Evolutionary conservation across 2,888 invertebrate genomes (phyloP), one percentile per base, ranked within the genome.

Genomic region (Meganola albula): DNA sequence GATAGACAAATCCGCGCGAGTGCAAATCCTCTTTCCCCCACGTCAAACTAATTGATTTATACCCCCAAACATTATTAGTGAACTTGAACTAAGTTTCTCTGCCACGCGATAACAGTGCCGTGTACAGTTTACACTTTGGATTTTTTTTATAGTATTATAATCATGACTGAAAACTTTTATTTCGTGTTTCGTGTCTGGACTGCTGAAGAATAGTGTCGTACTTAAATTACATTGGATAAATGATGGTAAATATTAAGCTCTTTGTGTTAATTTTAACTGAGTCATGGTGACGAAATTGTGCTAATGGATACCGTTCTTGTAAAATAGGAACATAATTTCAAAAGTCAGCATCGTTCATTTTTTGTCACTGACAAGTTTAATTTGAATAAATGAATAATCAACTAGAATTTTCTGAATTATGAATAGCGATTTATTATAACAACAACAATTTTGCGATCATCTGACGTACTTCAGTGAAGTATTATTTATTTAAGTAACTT

Each of bases 11-110:
- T n/a, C 42, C 46, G 44, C 52, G 46, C 49, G 49, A 37, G 43
- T 45, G 41, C 55, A 37, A 48, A 40, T 41, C 53, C 48, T 37
- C 52, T 35, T 50, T 50, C 55, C 45, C 57, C 56, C 53, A 65
- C 73, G 71, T 76, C 74, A 70, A 74, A 74, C 72, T 69, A 76
- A 80, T 78, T 79, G 74, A 78, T 79, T 78, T 64, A 66, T 61
- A 69, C 60, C 63, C 59, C 52, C 53, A 64, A 67, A 68, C 62
- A 63, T 58, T 57, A 51, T 45, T 48, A 63, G 42, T 32, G 31
- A 52, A 72, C 59, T 71, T 65, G 49, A 44, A 40, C 47, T 59
- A 60, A 63, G 61, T 72, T 65, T 54, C 40, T 44, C 40, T 53
- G 41, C 40, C 31, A 32, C 46, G 26, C 29, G 25, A 45, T 53